Percentiles rank a stretch among this genome's conserved stretches.
Evolutionary conservation across 2,113 vertebrate genomes (phyloP).

Genomic region (Edolisoma coerulescens): DNA sequence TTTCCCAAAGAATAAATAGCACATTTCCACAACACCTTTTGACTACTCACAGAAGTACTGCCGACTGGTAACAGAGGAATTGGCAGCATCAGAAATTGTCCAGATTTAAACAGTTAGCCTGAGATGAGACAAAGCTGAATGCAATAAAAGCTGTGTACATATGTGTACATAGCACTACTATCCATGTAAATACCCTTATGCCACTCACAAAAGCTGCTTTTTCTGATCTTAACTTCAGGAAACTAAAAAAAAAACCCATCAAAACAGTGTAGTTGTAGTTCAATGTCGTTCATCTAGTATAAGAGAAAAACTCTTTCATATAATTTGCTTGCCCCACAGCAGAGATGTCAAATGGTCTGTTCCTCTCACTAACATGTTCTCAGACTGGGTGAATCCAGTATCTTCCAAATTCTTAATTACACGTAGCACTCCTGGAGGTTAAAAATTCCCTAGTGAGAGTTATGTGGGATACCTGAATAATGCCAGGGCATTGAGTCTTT

Average conservation of each 20-base stretch:
- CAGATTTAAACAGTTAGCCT: not conserved
- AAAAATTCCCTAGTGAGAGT: not conserved
- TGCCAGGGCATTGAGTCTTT: not conserved
- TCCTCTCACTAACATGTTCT: not conserved
- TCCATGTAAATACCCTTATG: not conserved
- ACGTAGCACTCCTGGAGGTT: not conserved
- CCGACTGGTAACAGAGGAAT: not conserved
- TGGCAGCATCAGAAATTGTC: not conserved
- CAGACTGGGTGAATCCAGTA: not conserved
- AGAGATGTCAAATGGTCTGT: not conserved
- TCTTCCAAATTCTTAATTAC: not conserved
- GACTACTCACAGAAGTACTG: not conserved
- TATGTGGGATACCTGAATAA: not conserved
- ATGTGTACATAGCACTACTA: not conserved
- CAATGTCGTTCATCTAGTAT: not conserved
- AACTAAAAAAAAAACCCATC: not conserved
- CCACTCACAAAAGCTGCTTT: not conserved
- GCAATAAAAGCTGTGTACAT: not conserved
- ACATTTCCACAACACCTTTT: not conserved
- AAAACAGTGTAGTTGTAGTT: not conserved
- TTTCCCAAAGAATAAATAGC: conserved; percentile 21
- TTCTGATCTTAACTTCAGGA: not conserved
- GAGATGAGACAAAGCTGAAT: not conserved
- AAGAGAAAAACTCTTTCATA: not conserved
- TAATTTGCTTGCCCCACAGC: not conserved